phyloP scores from a whole-genome alignment of 2,797 vertebrate genomes.

The Oophaga sylvatica region DNA sequence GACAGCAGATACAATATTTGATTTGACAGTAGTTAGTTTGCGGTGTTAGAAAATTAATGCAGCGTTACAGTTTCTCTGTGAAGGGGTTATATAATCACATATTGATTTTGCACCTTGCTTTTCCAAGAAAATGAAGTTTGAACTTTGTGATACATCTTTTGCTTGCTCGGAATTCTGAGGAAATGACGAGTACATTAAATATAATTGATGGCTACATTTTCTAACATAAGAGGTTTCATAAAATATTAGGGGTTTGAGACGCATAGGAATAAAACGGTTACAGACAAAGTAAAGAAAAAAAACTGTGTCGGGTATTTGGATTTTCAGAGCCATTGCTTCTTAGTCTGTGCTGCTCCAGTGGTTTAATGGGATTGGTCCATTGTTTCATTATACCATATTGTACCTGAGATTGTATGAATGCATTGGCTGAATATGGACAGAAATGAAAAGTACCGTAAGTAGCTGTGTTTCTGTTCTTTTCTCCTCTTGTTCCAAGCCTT shows the following conservation, averaged over 20 bases:
- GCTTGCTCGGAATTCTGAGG: slow-evolving; percentile 43
- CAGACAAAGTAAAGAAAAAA: slow-evolving; percentile 21
- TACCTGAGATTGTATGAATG: slow-evolving; percentile 5
- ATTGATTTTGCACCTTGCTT: slow-evolving; percentile 61
- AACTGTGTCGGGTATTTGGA: slow-evolving; percentile 42
- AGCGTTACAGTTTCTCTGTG: slow-evolving; percentile 58
- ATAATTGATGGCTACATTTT: slow-evolving; percentile 58
- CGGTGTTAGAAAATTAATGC: slow-evolving; percentile 62
- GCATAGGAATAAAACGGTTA: slow-evolving; percentile 40
- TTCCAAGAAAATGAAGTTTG: slow-evolving; percentile 54
- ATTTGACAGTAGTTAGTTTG: slow-evolving; percentile 62
- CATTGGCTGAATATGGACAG: not conserved
- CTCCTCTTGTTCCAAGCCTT: too few species aligned
- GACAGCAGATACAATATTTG: slow-evolving; percentile 59
- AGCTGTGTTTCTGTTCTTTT: not conserved
- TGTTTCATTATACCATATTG: slow-evolving; percentile 33
- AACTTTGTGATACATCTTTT: slow-evolving; percentile 57
- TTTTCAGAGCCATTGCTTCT: slow-evolving; percentile 51
- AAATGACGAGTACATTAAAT: slow-evolving; percentile 50
- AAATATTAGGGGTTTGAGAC: slow-evolving; percentile 42
- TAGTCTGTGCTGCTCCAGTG: slow-evolving; percentile 39
- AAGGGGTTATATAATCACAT: slow-evolving; percentile 59
- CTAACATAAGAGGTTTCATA: slow-evolving; percentile 55
- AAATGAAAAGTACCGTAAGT: not conserved
- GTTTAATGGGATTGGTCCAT: slow-evolving; percentile 34